These are phyloP conservation scores for Hipparchia sbordonii DNA, from an alignment of 2,888 invertebrate species.

Conservation along the genomic window DNA sequence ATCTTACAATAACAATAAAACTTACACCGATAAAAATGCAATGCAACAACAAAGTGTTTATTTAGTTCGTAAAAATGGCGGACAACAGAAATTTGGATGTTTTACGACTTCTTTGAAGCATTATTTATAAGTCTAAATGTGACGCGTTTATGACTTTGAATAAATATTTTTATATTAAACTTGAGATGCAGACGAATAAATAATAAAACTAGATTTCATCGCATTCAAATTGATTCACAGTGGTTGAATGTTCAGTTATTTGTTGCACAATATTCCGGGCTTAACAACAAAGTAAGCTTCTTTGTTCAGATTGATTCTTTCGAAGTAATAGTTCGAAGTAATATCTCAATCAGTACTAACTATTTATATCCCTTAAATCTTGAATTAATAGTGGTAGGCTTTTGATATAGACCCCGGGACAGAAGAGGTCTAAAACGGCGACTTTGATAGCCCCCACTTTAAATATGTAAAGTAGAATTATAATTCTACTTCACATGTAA, in stretches of 20 bases:
- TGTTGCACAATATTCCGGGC: not conserved
- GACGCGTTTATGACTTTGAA: slow-evolving; percentile 26
- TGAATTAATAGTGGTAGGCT: no score
- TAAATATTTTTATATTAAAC: slow-evolving; percentile 20
- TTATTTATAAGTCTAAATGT: slow-evolving; percentile 28
- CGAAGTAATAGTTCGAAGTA: not conserved
- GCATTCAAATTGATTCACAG: slow-evolving; percentile 10
- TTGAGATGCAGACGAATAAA: slow-evolving; percentile 14
- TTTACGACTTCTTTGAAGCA: slow-evolving; percentile 21
- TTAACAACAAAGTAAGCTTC: not conserved
- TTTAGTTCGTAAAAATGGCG: slow-evolving; percentile 26
- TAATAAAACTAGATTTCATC: slow-evolving; percentile 20
- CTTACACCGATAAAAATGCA: slow-evolving; percentile 26
- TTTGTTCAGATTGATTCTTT: not conserved
- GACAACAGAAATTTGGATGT: slow-evolving; percentile 23
- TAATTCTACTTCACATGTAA: no score
- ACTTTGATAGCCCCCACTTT: no score
- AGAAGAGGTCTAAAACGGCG: no score
- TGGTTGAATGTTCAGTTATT: not conserved
- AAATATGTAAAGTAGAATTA: no score
- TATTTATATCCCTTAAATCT: no score
- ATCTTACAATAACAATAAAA: slow-evolving; percentile 24
- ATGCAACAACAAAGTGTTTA: slow-evolving; percentile 23
- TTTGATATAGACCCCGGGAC: no score
- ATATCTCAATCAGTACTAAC: no score